Conservation (phyloP, 2,797 vertebrate species). For the Orestias chungarensis region DNA sequence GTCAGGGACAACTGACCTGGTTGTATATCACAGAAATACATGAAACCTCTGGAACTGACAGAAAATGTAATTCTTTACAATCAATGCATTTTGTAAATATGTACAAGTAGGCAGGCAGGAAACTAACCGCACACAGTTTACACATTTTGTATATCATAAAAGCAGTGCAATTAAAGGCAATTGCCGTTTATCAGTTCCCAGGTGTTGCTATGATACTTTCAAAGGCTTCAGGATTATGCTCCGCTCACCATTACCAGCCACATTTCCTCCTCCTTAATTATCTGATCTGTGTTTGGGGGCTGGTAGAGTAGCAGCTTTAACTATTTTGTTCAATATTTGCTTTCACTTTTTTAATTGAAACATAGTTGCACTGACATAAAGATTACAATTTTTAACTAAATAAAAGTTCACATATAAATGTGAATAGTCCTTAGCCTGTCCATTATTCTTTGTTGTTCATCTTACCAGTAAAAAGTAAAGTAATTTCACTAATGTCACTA, state of each 20-base stretch:
- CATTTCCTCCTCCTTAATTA: conserved; percentile 66
- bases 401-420: background rate
- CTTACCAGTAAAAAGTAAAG: background rate
- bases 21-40: background rate
- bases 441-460: background rate
- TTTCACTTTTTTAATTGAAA: background rate
- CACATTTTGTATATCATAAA: conserved; percentile 35
- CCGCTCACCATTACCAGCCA: conserved; percentile 56
- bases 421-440: background rate
- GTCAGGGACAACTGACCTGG: too few species aligned
- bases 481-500: background rate
- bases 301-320: conserved; percentile 41
- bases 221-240: conserved; percentile 53
- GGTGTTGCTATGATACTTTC: conserved; percentile 64
- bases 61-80: background rate
- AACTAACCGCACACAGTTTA: conserved; percentile 20
- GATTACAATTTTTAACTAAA: background rate
- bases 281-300: conserved; percentile 53
- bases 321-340: conserved; percentile 12
- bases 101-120: background rate
- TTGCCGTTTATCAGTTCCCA: conserved; percentile 58
- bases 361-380: too few species aligned
- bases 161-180: conserved; percentile 49
- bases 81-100: background rate
- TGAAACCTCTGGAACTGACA: background rate